Base-by-base conservation (phyloP, 2,888 invertebrate species). In the Lycaena phlaeas region DNA sequence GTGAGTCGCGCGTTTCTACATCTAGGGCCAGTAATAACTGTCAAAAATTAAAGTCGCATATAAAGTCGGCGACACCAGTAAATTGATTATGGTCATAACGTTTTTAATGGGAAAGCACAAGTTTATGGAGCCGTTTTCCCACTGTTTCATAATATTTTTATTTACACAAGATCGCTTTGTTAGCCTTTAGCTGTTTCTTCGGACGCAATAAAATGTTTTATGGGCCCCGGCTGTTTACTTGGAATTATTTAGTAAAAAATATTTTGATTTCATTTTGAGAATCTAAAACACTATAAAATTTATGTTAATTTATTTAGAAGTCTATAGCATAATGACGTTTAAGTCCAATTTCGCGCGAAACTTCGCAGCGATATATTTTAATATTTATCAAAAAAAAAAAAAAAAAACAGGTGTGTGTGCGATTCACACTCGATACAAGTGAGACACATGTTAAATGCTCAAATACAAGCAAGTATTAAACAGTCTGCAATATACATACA, bases 71-170 rank as follows among this genome's bases (percentile, higher is more conserved):
- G 78, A 77, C 77, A 68, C 62, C 59, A 52, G 43, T 30, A 56
- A 77, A 82, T 82, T 82, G 64, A 82, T 73, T 69, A 53, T 61
- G 45, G 47, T 62, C 65, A 65, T 79, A 75, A 78, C 51, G 59
- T 65, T 73, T 79, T 79, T 79, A 77, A 78, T 71, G 71, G 56
- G 64, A 61, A 60, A 52, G 62, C 67, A 60, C 62, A 31, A 30
- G 39, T 31, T 40, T 40, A 40, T 40, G 26, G 58, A 42, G 51
- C 48, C 53, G 56, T 58, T 65, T 68, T 56, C 70, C 71, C 71
- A 70, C 67, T 71, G 74, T 62, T 62, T 59, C 53, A 44, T 47
- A 52, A 56, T 52, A 56, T 58, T 72, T 58, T 72, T 74, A 73
- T 74, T 75, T 69, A 70, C 64, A 61, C 64, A 59, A 52, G 51